Evolutionary conservation across 2,797 vertebrate genomes (phyloP).

Genomic region (Ciconia nigra): DNA sequence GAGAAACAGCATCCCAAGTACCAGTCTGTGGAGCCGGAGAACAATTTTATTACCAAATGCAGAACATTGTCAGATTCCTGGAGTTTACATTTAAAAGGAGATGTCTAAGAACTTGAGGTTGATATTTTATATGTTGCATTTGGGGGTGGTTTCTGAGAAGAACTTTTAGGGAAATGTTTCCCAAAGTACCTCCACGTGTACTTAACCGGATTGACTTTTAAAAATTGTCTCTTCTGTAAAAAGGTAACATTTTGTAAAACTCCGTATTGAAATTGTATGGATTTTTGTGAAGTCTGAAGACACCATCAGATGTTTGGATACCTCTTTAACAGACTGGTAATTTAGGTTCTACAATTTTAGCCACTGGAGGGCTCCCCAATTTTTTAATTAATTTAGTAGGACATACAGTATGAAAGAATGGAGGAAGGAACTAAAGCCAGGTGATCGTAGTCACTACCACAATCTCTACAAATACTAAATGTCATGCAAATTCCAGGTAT

Average conservation of each 20-base stretch:
- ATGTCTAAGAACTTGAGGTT: neutral
- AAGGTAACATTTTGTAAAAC: neutral
- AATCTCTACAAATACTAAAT: neutral
- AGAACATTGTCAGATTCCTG: neutral
- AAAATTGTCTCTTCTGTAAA: neutral
- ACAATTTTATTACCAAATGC: neutral
- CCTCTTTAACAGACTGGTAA: neutral
- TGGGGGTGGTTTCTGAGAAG: neutral
- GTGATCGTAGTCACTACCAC: neutral
- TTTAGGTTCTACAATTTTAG: neutral
- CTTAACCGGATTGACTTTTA: neutral
- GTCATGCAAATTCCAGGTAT: neutral
- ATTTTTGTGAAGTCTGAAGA: neutral
- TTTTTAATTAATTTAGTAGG: slow-evolving; percentile 23
- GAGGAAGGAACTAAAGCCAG: neutral
- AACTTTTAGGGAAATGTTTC: neutral
- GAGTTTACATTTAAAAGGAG: neutral
- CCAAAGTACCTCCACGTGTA: neutral
- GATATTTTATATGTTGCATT: neutral
- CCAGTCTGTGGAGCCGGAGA: neutral
- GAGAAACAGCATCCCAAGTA: neutral
- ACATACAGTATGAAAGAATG: neutral
- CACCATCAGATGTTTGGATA: neutral
- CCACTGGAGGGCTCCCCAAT: slow-evolving; percentile 54
- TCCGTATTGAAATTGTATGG: neutral